Conservation (phyloP, 2,888 invertebrate genomes). For the Microdon myrmicae region DNA sequence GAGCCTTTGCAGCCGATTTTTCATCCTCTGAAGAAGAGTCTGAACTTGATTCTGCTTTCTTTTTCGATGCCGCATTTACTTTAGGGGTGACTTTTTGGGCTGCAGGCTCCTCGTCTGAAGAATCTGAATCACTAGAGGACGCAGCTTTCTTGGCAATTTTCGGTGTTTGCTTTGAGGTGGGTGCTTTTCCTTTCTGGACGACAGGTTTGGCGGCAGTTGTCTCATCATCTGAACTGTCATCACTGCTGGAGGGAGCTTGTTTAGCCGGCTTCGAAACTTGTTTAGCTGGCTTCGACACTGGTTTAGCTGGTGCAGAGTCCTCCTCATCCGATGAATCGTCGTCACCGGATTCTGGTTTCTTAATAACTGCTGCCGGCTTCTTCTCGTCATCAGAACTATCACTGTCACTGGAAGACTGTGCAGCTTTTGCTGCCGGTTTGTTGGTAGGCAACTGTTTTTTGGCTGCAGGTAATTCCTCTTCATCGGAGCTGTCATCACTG, state of each 20-base stretch:
- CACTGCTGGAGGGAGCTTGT: slow-evolving; percentile 55
- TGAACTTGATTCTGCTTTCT: slow-evolving; percentile 39
- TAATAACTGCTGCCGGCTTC: slow-evolving; percentile 34
- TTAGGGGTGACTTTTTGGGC: too few species aligned
- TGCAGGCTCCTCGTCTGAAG: slow-evolving; percentile 8
- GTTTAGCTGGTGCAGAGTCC: slow-evolving; percentile 53
- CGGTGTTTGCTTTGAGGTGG: too few species aligned
- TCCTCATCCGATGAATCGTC: too few species aligned
- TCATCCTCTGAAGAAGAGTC: slow-evolving; percentile 49
- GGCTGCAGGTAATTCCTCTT: slow-evolving; percentile 11
- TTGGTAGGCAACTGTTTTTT: slow-evolving; percentile 30
- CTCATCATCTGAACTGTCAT: slow-evolving; percentile 58
- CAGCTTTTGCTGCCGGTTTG: slow-evolving; percentile 37
- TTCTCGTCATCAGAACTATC: too few species aligned
- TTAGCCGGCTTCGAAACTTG: slow-evolving; percentile 35
- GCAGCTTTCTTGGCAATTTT: background rate
- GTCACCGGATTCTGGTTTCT: slow-evolving; percentile 53
- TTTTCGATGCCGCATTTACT: slow-evolving; percentile 21
- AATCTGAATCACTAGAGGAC: too few species aligned
- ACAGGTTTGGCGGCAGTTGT: slow-evolving; percentile 54
- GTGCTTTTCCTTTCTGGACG: slow-evolving; percentile 25
- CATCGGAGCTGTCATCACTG: slow-evolving; percentile 64
- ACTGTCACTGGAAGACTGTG: slow-evolving; percentile 43
- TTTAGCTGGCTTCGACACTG: too few species aligned
- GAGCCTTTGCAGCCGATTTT: slow-evolving; percentile 48